phyloP scores from a whole-genome alignment of 1,140 invertebrate genomes.

The Zeugodacus cucurbitae region DNA sequence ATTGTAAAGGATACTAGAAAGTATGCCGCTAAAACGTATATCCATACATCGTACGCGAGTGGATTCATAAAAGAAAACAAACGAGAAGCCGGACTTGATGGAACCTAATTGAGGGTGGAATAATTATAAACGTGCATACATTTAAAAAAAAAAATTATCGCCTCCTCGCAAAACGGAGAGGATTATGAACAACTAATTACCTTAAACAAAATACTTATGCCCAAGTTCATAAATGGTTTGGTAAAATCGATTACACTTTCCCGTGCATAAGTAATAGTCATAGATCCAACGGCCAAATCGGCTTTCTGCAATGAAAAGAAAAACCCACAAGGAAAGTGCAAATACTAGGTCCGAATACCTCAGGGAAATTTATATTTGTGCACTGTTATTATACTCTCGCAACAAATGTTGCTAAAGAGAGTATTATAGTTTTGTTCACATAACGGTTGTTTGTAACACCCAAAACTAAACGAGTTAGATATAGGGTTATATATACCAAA shows the following conservation, averaged over 20 bases:
- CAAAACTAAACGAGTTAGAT: too few species aligned
- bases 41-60: constrained; percentile 93
- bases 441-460: too few species aligned
- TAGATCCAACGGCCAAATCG: constrained; percentile 89
- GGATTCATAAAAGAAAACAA: constrained; percentile 97
- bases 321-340: constrained; percentile 2
- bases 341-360: too few species aligned
- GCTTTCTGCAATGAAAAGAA: constrained; percentile 71
- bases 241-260: constrained; percentile 95
- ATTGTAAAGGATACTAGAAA: constrained; percentile 89
- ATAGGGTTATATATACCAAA: too few species aligned
- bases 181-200: constrained; percentile 65
- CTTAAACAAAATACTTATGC: constrained; percentile 88
- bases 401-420: too few species aligned
- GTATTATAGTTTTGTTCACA: too few species aligned
- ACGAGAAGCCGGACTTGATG: constrained; percentile 86
- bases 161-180: neutral
- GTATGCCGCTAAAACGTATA: constrained; percentile 92
- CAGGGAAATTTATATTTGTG: too few species aligned
- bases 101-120: constrained; percentile 70
- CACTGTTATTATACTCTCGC: too few species aligned
- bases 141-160: too few species aligned
- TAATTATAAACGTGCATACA: too few species aligned
- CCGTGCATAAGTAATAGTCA: constrained; percentile 93
- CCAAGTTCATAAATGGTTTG: constrained; percentile 91